Evolutionary conservation across 2,888 invertebrate genomes (phyloP), one percentile per base, ranked within the genome.

Genomic region (Masnerella sp.): DNA sequence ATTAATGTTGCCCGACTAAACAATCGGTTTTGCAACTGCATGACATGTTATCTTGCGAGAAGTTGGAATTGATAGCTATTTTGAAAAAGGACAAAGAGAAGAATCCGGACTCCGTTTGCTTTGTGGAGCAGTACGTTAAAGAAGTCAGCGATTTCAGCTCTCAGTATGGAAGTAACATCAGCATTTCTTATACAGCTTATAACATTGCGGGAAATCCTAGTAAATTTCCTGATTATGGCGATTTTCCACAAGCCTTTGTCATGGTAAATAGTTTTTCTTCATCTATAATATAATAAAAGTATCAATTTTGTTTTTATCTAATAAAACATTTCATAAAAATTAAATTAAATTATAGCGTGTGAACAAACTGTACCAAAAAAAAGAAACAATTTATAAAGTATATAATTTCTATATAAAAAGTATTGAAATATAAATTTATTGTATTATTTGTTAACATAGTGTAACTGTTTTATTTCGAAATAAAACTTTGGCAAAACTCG

Each of bases 171-270:
- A 94, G 93, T 85, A 93, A 93, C 87, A 93, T 92, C 73, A 95
- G 95, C 88, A 94, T 95, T 84, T 96, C 95, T 0, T 97, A 97
- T 84, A 94, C 95, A 2, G 96, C 96, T 3, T 91, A 92, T 54
- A 97, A 97, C 88, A 90, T 97, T 64, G 92, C 93, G 52, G 96
- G 96, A 5, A 92, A 93, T 79, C 95, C 95, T 8, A 92, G 92
- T 18, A 94, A 94, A 85, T 97, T 93, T 89, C 97, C 97, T 0
- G 92, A 92, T 75, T 96, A 96, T 87, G 97, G 97, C 12, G 97
- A 97, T 85, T 96, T 94, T 89, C 95, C 96, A 7, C 93, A 96
- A 87, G 93, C 96, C 9, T 97, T 94, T 89, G 94, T 95, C 65
- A 93, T 96, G 92, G 97, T 96, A 89, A 89, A 90, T 84, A 52